Base-by-base conservation (phyloP, 2,113 vertebrate species). In the Paramisgurnus dabryanus region DNA sequence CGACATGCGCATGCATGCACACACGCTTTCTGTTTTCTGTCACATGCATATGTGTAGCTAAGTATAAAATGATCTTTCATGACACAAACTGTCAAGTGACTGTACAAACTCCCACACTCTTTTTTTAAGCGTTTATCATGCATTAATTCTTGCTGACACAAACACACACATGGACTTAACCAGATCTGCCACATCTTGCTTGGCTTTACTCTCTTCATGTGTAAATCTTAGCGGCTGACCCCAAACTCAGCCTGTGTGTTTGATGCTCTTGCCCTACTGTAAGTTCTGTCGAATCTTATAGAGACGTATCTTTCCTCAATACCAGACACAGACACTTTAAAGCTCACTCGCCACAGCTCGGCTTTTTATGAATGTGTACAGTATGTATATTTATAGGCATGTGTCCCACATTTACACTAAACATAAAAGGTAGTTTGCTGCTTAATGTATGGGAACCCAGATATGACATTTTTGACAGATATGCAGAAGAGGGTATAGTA, bases 231-330 rank as follows among this genome's bases (percentile, higher is more conserved):
- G 53, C 6, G 50, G 18, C 34, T 67, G 67, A 67, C 64, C 71
- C 43, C 39, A 55, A 70, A 75, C 34, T 71, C n/a, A 55, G 49
- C 53, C 10, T 0, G 10, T 40, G 70, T 39, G 27, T 74, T 68
- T 61, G 57, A 73, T 76, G 66, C 75, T 73, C 65, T 45, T 76
- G 73, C 67, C 58, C 4, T n/a, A 45, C 66, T 80, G 76, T 39
- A 40, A 76, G 70, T 1, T 55, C 10, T 18, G 71, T 63, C 50
- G 6, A 68, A 88, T 81, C 81, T 88, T 86, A 82, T 80, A 84
- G 76, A 86, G 85, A 88, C 85, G 88, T 87, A 90, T 90, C 83
- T 87, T 76, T 82, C 81, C 81, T 80, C 85, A 90, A 92, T 90
- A 89, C 85, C 78, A 76, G 61, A 75, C 71, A 12, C 17, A 40